phyloP scores from a whole-genome alignment of 2,888 invertebrate genomes.

The Sarcophaga rosellei region DNA sequence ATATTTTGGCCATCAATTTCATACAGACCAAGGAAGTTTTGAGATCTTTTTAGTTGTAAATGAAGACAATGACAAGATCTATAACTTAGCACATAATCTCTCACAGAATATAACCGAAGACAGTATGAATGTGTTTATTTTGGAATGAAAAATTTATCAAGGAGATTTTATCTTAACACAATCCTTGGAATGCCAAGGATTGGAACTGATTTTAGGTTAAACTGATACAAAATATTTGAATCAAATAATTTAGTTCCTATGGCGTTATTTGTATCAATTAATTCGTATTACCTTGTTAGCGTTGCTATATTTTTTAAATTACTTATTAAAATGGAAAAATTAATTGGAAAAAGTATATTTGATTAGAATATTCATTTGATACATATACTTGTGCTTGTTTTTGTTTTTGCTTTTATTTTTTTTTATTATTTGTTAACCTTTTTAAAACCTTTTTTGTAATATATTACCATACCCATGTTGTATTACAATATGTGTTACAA shows the following conservation, averaged over 20 bases:
- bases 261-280: neutral
- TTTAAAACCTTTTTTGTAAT: conserved; percentile 14
- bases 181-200: no score
- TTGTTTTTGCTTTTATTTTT: neutral
- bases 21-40: neutral
- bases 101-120: neutral
- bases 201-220: no score
- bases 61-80: neutral
- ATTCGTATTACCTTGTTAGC: neutral
- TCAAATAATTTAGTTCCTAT: neutral
- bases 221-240: no score
- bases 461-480: conserved; percentile 6
- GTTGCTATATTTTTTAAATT: neutral
- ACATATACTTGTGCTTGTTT: neutral
- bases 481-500: conserved; percentile 1
- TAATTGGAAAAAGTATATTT: neutral
- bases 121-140: neutral
- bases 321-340: neutral
- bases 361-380: neutral
- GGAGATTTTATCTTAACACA: no score
- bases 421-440: neutral
- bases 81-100: conserved; percentile 6
- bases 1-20: conserved; percentile 20
- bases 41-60: neutral
- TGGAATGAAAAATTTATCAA: no score